A percentile compares a stretch with the other conserved stretches of the same genome.
These are phyloP conservation scores for Lagopus muta DNA, from an alignment of 2,113 vertebrate species.

Conservation along the genomic window DNA sequence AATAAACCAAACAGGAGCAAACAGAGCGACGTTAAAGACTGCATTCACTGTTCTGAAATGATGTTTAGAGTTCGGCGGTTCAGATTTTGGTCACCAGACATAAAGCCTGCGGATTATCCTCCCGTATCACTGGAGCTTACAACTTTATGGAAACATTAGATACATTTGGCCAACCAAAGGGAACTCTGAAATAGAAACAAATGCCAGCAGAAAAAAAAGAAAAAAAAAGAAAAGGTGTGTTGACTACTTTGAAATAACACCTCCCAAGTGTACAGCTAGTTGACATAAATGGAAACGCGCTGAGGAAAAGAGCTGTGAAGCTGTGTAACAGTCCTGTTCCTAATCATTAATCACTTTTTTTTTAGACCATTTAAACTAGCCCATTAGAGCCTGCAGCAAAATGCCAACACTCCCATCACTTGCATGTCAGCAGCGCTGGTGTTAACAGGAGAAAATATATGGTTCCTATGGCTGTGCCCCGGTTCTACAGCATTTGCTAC, in stretches of 20 bases:
- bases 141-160: slow-evolving; percentile 5
- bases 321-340: slow-evolving; percentile 59
- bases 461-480: slow-evolving; percentile 60
- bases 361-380: slow-evolving; percentile 66
- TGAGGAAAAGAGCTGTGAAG: slow-evolving; percentile 57
- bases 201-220: background rate
- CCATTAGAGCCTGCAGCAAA: slow-evolving; percentile 72
- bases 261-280: slow-evolving; percentile 45
- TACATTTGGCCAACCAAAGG: background rate
- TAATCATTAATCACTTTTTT: slow-evolving; percentile 70
- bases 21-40: background rate
- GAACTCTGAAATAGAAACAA: slow-evolving; percentile 61
- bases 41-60: background rate
- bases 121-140: slow-evolving; percentile 29
- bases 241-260: slow-evolving; percentile 55
- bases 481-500: slow-evolving; percentile 68
- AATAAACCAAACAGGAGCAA: background rate
- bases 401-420: slow-evolving; percentile 62
- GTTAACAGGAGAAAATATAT: slow-evolving; percentile 80
- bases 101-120: slow-evolving; percentile 22
- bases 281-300: slow-evolving; percentile 57
- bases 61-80: background rate
- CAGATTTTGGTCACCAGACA: slow-evolving; percentile 18
- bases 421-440: slow-evolving; percentile 60
- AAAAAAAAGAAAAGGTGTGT: background rate